phyloP scores from a whole-genome alignment of 2,113 vertebrate genomes.

The Eudorcas thomsonii region DNA sequence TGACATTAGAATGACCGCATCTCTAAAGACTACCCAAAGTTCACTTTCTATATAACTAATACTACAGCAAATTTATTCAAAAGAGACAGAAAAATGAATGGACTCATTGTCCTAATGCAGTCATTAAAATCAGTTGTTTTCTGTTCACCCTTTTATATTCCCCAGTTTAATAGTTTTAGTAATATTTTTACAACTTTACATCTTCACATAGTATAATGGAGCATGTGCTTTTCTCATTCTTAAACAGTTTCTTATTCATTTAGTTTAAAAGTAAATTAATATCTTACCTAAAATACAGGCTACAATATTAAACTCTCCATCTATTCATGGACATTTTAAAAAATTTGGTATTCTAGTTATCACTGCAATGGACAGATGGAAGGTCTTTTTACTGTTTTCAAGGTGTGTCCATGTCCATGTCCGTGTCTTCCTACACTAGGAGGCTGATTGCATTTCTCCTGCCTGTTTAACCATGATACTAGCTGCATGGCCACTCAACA shows the following conservation, averaged over 20 bases:
- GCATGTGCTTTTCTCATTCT: not conserved
- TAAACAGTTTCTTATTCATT: not conserved
- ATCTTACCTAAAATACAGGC: not conserved
- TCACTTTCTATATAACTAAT: not conserved
- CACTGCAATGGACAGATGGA: not conserved
- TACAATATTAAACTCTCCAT: not conserved
- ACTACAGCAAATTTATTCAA: not conserved
- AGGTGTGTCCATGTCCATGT: not conserved
- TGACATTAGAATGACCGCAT: fast-evolving
- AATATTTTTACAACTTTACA: not conserved
- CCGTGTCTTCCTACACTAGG: not conserved
- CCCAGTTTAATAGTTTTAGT: not conserved
- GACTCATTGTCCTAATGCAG: not conserved
- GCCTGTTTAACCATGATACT: not conserved
- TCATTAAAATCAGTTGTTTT: not conserved
- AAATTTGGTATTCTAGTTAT: not conserved
- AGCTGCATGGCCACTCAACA: not conserved
- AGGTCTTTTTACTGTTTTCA: not conserved
- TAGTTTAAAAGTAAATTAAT: not conserved
- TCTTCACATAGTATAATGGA: not conserved
- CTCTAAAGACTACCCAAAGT: fast-evolving
- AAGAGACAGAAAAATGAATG: not conserved
- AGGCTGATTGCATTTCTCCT: not conserved
- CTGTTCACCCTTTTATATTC: not conserved
- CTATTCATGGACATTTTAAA: not conserved